Conservation (phyloP, 2,113 vertebrate genomes). For the Pollimyrus isidori region DNA sequence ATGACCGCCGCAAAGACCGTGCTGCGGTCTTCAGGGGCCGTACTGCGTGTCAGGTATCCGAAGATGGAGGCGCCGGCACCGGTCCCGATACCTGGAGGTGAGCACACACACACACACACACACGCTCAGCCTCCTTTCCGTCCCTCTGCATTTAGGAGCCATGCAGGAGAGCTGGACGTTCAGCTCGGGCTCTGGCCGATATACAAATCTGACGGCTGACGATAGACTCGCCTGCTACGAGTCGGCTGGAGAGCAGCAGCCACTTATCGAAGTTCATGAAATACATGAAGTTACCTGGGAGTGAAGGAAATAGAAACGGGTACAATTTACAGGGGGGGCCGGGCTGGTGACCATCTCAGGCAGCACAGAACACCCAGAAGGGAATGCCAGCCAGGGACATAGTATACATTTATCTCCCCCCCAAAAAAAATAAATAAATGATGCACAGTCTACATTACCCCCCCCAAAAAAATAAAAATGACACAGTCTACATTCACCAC, state of each 20-base stretch:
- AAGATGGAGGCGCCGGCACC: slow-evolving; percentile 74
- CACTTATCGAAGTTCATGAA: slow-evolving; percentile 74
- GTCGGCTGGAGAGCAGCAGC: slow-evolving; percentile 67
- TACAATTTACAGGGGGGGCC: neutral
- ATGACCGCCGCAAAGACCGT: slow-evolving; percentile 70
- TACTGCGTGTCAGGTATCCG: slow-evolving; percentile 65
- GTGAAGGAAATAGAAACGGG: slow-evolving; percentile 6
- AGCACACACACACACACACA: too few relatives aligned
- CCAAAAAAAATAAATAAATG: neutral
- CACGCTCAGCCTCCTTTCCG: neutral
- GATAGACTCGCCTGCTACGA: slow-evolving; percentile 64
- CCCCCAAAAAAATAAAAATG: neutral
- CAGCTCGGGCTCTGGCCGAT: too few relatives aligned
- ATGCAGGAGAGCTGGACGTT: neutral
- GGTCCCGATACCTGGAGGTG: slow-evolving; percentile 59
- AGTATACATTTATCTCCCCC: too few relatives aligned
- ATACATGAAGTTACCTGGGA: slow-evolving; percentile 73
- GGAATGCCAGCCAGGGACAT: neutral
- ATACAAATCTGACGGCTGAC: neutral
- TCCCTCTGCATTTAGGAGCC: too few relatives aligned
- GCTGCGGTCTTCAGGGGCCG: slow-evolving; percentile 60
- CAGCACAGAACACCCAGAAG: neutral
- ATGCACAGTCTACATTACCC: neutral
- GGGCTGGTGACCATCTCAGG: neutral
- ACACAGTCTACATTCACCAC: neutral